Base-by-base conservation (phyloP, 2,797 vertebrate genomes). In the Podarcis siculus region DNA sequence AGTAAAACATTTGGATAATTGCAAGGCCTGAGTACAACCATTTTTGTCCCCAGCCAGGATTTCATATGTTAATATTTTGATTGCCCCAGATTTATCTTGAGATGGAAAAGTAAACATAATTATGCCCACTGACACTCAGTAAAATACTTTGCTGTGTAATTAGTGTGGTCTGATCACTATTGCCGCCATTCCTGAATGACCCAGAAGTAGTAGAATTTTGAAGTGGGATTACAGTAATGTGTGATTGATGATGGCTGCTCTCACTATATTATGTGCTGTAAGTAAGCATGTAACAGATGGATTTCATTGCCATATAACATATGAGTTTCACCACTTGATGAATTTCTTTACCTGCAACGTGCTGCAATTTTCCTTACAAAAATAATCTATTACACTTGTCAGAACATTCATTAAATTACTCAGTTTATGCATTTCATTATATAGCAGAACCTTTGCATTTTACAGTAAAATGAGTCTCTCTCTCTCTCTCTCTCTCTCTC, bases 281-380 rank as follows among this genome's bases (percentile, higher is more conserved):
- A 92, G 85, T 89, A 95, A 95, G 94, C 93, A 92, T 88, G 87
- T 95, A 96, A 93, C 93, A 95, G 93, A 96, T 95, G 93, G 82
- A 94, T 96, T 96, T 96, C 95, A 96, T 95, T 89, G 86, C 64
- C 77, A 77, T 94, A 82, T 94, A 95, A 95, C 94, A 93, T 93
- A 94, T 91, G 86, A 94, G 91, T 90, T 94, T 92, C 88, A 87
- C 19, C 86, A 91, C 90, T 94, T 94, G 89, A 96, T 92, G 94
- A 93, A 96, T 96, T 95, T 94, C 85, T 88, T 8, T 94, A 94
- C 93, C 83, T 95, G 58, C 64, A 93, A 58, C 69, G 79, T 85
- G 85, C 82, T 94, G 75, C 42, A 94, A 87, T 94, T 93, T 91
- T 94, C 84, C 89, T 89, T 88, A 80, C 2, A 93, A 92, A 95